Evolutionary conservation across 2,888 invertebrate species (phyloP).

Genomic region (Catonia carolina): DNA sequence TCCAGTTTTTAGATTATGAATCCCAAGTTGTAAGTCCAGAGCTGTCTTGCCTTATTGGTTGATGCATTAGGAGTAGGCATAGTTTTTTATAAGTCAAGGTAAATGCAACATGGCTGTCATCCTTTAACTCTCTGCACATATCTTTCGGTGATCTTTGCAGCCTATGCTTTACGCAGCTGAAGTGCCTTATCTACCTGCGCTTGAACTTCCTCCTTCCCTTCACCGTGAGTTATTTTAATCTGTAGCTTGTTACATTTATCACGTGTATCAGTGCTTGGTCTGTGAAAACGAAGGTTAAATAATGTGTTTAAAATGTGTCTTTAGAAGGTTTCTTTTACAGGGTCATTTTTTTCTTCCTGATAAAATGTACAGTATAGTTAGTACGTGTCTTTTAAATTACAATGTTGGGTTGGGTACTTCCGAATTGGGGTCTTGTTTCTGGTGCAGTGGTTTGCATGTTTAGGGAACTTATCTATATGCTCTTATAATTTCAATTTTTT

Average conservation of each 20-base stretch:
- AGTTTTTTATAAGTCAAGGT: slow-evolving; percentile 12
- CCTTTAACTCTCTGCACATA: neutral
- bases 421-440: slow-evolving; percentile 5
- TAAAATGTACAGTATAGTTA: slow-evolving; percentile 6
- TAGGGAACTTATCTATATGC: slow-evolving; percentile 16
- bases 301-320: slow-evolving; percentile 16
- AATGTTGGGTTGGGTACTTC: neutral
- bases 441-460: slow-evolving; percentile 15
- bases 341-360: slow-evolving; percentile 2
- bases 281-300: slow-evolving; percentile 11
- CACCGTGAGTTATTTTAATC: too few relatives aligned
- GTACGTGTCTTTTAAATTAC: slow-evolving; percentile 11
- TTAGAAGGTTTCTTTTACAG: slow-evolving; percentile 16
- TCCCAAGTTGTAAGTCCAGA: slow-evolving; percentile 5
- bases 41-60: slow-evolving; percentile 1
- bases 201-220: too few relatives aligned
- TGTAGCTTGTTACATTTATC: slow-evolving; percentile 5
- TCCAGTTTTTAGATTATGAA: slow-evolving; percentile 5
- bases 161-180: slow-evolving; percentile 7
- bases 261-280: slow-evolving; percentile 4
- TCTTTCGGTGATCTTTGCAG: slow-evolving; percentile 6
- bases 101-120: neutral
- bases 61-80: slow-evolving; percentile 12
- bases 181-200: slow-evolving; percentile 10
- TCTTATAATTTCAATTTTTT: slow-evolving; percentile 8